phyloP scores from a whole-genome alignment of 2,797 vertebrate species.

The Somateria mollissima region DNA sequence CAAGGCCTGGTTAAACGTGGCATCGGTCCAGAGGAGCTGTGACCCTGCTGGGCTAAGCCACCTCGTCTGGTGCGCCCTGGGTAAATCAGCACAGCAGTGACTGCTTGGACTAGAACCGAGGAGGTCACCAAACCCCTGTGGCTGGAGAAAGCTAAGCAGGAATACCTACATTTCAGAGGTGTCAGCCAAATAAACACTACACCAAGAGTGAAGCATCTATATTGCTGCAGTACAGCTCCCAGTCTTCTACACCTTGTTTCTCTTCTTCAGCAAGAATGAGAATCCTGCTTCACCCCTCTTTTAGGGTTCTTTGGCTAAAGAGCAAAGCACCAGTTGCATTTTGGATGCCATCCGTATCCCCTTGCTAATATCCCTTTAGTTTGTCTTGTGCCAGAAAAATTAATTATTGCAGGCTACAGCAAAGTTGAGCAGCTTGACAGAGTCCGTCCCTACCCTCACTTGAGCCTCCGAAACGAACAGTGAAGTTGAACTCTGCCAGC shows the following conservation, averaged over 20 bases:
- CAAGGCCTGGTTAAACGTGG: neutral
- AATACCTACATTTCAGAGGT: neutral
- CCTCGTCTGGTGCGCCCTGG: neutral
- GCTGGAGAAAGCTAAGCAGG: neutral
- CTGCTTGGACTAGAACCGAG: neutral
- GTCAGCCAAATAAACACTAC: neutral
- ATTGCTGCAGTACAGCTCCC: neutral
- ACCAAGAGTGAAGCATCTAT: accelerated
- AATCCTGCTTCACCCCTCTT: neutral
- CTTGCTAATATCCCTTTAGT: neutral
- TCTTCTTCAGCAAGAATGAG: neutral
- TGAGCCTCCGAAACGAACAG: constrained; percentile 15
- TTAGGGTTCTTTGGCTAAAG: neutral
- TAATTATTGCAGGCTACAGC: constrained; percentile 19
- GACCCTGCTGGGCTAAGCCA: neutral
- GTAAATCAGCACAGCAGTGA: neutral
- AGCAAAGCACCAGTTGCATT: neutral
- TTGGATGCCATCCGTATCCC: neutral
- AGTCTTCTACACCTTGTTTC: neutral
- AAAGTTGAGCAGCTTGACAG: neutral
- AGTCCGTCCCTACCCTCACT: neutral
- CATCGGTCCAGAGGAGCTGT: neutral
- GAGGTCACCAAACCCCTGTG: neutral
- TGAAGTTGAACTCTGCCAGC: neutral
- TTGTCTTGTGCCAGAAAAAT: constrained; percentile 14